These are phyloP conservation scores for Adelges cooleyi DNA, from an alignment of 1,140 invertebrate species.

Conservation along the genomic window DNA sequence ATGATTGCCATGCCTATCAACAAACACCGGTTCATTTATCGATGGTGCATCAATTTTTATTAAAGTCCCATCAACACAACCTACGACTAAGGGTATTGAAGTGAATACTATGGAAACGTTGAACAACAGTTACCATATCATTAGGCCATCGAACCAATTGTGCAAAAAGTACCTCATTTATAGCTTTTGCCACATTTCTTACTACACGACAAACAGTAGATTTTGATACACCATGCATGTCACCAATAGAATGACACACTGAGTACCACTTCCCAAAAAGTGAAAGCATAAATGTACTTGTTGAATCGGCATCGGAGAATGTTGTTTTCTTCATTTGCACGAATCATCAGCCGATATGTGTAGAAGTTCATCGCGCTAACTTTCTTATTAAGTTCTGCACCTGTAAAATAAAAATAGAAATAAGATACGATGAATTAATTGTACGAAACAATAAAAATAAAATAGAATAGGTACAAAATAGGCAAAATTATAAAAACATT, in stretches of 20 bases:
- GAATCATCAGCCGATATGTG: slow-evolving; percentile 35
- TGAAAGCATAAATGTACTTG: too few species aligned
- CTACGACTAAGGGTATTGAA: slow-evolving; percentile 21
- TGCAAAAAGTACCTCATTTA: slow-evolving; percentile 29
- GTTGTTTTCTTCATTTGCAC: slow-evolving; percentile 33
- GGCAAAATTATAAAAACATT: too few species aligned
- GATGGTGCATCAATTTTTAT: slow-evolving; percentile 33
- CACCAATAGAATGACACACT: slow-evolving; percentile 31
- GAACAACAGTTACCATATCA: slow-evolving; percentile 16
- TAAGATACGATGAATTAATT: too few species aligned
- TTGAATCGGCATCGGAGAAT: slow-evolving; percentile 35
- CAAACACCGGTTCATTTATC: slow-evolving; percentile 31
- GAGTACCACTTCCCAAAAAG: slow-evolving; percentile 33
- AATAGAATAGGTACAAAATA: too few species aligned
- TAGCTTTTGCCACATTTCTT: slow-evolving; percentile 21
- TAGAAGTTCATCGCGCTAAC: slow-evolving; percentile 35
- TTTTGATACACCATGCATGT: slow-evolving; percentile 33
- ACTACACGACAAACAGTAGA: slow-evolving; percentile 32
- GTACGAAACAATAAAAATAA: too few species aligned
- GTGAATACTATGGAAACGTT: slow-evolving; percentile 26
- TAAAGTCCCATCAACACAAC: slow-evolving; percentile 32
- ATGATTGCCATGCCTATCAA: slow-evolving; percentile 34
- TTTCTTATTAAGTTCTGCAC: slow-evolving; percentile 32
- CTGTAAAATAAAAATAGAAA: too few species aligned
- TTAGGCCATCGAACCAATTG: slow-evolving; percentile 30